A percentile compares a stretch with the other conserved stretches of the same genome.
phyloP scores from a whole-genome alignment of 2,113 vertebrate genomes.

The Corydoras sp. region DNA sequence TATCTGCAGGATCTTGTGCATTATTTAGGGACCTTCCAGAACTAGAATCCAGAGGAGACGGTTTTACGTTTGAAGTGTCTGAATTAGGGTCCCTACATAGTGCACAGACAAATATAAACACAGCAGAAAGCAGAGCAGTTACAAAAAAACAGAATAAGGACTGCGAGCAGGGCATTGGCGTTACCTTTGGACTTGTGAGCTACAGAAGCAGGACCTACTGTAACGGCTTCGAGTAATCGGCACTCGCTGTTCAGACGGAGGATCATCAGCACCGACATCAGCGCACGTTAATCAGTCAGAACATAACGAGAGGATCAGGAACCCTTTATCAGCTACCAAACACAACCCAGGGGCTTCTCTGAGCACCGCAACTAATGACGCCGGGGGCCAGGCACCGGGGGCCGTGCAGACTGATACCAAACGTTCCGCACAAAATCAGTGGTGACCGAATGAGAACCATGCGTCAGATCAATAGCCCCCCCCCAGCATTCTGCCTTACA shows the following conservation, averaged over 20 bases:
- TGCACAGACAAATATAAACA: neutral
- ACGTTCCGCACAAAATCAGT: no score
- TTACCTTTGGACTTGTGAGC: slow-evolving; percentile 82
- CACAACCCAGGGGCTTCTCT: slow-evolving; percentile 40
- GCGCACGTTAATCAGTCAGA: slow-evolving; percentile 92
- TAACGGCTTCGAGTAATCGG: slow-evolving; percentile 99
- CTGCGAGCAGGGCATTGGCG: slow-evolving; percentile 40
- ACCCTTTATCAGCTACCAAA: slow-evolving; percentile 74
- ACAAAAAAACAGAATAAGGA: slow-evolving; percentile 61
- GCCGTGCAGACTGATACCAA: neutral
- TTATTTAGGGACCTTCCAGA: neutral
- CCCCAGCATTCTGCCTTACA: no score
- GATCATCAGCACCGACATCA: slow-evolving; percentile 61
- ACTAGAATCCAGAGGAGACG: no score
- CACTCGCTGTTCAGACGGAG: slow-evolving; percentile 89
- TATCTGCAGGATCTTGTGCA: slow-evolving; percentile 6
- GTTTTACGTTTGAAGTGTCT: no score
- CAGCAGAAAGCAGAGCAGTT: slow-evolving; percentile 60
- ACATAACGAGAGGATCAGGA: slow-evolving; percentile 59
- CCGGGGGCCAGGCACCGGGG: neutral
- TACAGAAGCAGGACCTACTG: slow-evolving; percentile 90
- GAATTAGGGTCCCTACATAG: neutral
- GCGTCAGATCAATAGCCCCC: no score
- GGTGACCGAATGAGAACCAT: no score
- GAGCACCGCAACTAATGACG: neutral